phyloP scores from a whole-genome alignment of 35 echinoderm and acorn worm genomes.

The Lytechinus pictus region DNA sequence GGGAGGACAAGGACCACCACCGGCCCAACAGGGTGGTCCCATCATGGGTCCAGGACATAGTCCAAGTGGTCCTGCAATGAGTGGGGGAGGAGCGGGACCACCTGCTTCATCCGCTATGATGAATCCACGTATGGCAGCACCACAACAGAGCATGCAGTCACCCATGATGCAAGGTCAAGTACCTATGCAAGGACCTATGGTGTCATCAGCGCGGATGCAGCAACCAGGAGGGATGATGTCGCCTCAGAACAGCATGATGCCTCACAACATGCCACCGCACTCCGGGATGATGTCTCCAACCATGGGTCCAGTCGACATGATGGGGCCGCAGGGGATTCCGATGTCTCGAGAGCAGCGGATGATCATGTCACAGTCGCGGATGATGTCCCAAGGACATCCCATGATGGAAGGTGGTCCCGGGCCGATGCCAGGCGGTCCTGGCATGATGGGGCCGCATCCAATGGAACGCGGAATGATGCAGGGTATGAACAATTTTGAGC shows the following conservation, averaged over 20 bases:
- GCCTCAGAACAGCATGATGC: conserved; percentile 55
- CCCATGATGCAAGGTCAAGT: conserved; percentile 55
- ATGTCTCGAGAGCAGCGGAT: conserved; percentile 59
- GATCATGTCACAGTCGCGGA: conserved; percentile 62
- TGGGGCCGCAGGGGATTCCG: conserved; percentile 30
- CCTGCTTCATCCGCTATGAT: conserved; percentile 32
- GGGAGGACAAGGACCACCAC: neutral
- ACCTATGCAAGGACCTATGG: conserved; percentile 20
- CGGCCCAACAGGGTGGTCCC: conserved; percentile 24
- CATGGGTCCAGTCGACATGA: conserved; percentile 51
- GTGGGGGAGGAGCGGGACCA: neutral
- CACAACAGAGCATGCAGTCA: conserved; percentile 47
- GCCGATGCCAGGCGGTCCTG: conserved; percentile 21
- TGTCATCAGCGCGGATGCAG: conserved; percentile 53
- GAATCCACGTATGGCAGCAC: conserved; percentile 46
- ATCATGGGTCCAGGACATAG: conserved; percentile 41
- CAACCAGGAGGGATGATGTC: conserved; percentile 64
- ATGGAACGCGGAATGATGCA: conserved; percentile 67
- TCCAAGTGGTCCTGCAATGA: conserved; percentile 28
- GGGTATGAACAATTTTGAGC: conserved; percentile 55
- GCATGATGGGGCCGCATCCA: conserved; percentile 47
- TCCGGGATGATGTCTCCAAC: conserved; percentile 52
- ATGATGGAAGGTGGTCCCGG: conserved; percentile 45
- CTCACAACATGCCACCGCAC: conserved; percentile 46
- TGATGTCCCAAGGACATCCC: conserved; percentile 44